These are phyloP conservation scores for Rhyacichthys aspro DNA, from an alignment of 2,797 vertebrate genomes.

Conservation along the genomic window DNA sequence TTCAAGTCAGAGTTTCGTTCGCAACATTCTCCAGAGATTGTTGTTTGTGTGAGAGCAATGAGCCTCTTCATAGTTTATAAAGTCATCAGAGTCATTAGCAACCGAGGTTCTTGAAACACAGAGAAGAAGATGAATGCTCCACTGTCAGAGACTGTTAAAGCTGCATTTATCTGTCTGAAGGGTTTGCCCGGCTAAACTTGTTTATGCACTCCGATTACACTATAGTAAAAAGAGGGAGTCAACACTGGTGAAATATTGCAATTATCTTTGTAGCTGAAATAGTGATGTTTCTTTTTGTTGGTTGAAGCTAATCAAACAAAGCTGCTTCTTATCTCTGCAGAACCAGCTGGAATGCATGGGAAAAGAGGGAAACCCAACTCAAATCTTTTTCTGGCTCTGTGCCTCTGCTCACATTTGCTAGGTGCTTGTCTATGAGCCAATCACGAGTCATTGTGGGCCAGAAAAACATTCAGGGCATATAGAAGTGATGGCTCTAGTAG, in stretches of 20 bases:
- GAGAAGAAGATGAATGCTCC: slow-evolving; percentile 5
- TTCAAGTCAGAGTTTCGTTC: slow-evolving; percentile 31
- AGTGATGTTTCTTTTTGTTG: slow-evolving; percentile 41
- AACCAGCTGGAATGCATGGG: slow-evolving; percentile 71
- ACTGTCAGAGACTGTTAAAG: slow-evolving; percentile 6
- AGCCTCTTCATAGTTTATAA: slow-evolving; percentile 27
- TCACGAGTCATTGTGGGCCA: slow-evolving; percentile 28
- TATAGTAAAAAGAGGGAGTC: slow-evolving; percentile 30
- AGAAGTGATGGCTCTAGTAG: slow-evolving; percentile 10
- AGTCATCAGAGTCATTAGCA: slow-evolving; percentile 10
- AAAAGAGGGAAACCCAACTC: slow-evolving; percentile 52
- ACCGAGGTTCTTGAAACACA: slow-evolving; percentile 11
- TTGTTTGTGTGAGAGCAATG: neutral
- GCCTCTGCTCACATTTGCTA: slow-evolving; percentile 49
- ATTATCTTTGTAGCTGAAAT: slow-evolving; percentile 49
- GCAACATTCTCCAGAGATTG: slow-evolving; percentile 10
- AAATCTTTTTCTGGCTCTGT: slow-evolving; percentile 52
- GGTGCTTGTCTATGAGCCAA: slow-evolving; percentile 45
- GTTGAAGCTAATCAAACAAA: slow-evolving; percentile 51
- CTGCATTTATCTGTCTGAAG: slow-evolving; percentile 13
- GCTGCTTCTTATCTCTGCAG: slow-evolving; percentile 65
- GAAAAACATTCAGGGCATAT: slow-evolving; percentile 3
- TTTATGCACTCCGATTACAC: slow-evolving; percentile 27
- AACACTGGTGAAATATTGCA: slow-evolving; percentile 12
- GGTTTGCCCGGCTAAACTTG: slow-evolving; percentile 19